phyloP scores from a whole-genome alignment of 2,797 vertebrate genomes.

The Amniataba percoides region DNA sequence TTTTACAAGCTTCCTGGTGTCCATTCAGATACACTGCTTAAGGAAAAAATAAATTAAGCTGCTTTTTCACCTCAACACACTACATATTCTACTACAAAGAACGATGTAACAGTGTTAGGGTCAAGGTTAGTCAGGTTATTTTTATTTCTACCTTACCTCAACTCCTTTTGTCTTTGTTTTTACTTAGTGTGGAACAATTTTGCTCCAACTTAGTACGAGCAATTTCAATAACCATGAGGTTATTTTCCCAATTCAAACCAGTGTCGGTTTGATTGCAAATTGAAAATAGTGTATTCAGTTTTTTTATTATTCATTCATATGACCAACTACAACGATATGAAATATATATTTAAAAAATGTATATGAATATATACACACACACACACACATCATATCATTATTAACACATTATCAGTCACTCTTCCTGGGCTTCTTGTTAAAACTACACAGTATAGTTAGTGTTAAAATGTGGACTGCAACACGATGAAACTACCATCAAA shows the following conservation, averaged over 20 bases:
- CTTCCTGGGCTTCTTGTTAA: background rate
- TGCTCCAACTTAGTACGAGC: background rate
- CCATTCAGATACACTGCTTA: constrained; percentile 46
- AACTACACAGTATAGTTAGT: background rate
- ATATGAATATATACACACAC: too few species aligned
- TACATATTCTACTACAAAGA: background rate
- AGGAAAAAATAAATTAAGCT: constrained; percentile 28
- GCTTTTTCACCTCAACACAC: constrained; percentile 34
- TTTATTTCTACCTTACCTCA: background rate
- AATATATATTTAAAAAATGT: too few species aligned
- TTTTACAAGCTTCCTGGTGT: constrained; percentile 51
- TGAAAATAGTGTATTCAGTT: background rate
- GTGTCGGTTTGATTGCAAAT: too few species aligned
- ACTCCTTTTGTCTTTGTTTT: background rate
- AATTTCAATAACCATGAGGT: background rate
- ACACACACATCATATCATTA: too few species aligned
- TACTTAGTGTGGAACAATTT: background rate
- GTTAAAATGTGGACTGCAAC: background rate
- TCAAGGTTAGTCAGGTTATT: too few species aligned
- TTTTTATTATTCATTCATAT: constrained; percentile 10
- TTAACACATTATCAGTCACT: background rate
- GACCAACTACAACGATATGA: background rate
- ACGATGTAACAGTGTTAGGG: too few species aligned
- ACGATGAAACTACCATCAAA: background rate
- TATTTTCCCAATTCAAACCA: background rate